These are phyloP conservation scores for Pseudorhombus dupliciocellatus DNA, from an alignment of 2,113 vertebrate species.

Conservation along the genomic window DNA sequence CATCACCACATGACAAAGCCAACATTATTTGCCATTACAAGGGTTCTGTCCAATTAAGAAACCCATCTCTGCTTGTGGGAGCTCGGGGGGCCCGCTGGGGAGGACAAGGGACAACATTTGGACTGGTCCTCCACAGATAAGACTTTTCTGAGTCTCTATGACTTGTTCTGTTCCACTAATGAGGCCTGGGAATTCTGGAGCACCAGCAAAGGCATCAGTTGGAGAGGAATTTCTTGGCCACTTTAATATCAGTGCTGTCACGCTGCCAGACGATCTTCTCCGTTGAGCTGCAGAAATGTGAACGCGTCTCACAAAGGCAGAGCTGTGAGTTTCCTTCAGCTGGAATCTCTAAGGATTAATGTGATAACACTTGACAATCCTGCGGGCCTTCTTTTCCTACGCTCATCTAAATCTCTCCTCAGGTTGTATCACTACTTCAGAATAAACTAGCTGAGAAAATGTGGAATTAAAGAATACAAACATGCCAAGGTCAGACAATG, in stretches of 20 bases:
- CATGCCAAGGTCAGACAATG: constrained; percentile 18
- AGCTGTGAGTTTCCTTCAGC: neutral
- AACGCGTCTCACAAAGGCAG: neutral
- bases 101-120: constrained; percentile 28
- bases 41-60: constrained; percentile 48
- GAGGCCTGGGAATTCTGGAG: constrained; percentile 40
- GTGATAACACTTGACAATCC: constrained; percentile 10
- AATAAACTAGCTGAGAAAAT: constrained; percentile 3
- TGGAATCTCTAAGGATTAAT: constrained; percentile 10
- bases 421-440: neutral
- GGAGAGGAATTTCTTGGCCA: constrained; percentile 19
- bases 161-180: constrained; percentile 38
- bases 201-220: constrained; percentile 13
- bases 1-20: constrained; percentile 19
- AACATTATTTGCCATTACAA: constrained; percentile 17
- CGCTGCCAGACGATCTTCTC: constrained; percentile 9
- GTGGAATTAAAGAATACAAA: constrained; percentile 20
- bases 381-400: neutral
- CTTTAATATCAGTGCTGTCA: constrained; percentile 19
- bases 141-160: constrained; percentile 15
- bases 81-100: neutral
- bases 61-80: constrained; percentile 22
- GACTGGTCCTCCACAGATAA: constrained; percentile 14
- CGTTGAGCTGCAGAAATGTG: neutral
- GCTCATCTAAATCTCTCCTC: constrained; percentile 4